Evolutionary conservation across 2,888 invertebrate genomes (phyloP), one percentile per base, ranked within the genome.

Genomic region (Spodoptera exigua): DNA sequence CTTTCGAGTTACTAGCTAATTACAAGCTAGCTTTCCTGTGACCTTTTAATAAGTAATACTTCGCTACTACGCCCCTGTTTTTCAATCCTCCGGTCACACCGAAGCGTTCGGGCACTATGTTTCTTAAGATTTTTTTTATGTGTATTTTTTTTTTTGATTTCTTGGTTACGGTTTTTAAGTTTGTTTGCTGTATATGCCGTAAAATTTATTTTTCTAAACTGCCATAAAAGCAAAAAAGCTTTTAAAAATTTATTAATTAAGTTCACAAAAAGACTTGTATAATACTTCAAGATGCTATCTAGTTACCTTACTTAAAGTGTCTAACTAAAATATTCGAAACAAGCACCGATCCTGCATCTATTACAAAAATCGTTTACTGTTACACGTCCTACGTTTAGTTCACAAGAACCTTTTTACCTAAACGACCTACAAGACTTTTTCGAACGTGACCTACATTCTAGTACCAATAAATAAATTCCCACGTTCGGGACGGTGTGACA

Each of bases 41-140:
- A 59, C 63, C 64, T 77, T 81, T 89, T 84, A 87, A 88, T 88
- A 88, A 86, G 80, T 87, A 87, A 88, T 84, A 81, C 74, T 79
- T 80, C 78, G 70, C 62, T 58, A 57, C 63, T 70, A 76, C 82
- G 81, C 81, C 83, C 74, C 79, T 76, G 70, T 64, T 66, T 69
- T 54, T 52, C 61, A 55, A 17, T 58, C 61, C 63, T 65, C 36
- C 9, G 14, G 60, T 84, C 47, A 85, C 85, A 87, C 83, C 79
- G 80, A 49, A 37, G 48, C 39, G 40, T n/a, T n/a, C n/a, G n/a
- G n/a, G n/a, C n/a, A n/a, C n/a, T n/a, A n/a, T n/a, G 47, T 44
- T 4, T 18, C 5, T 32, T 10, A 9, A 39, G 18, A 35, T 35
- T 4, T 45, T 10, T 17, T 16, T 40, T 59, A 27, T 27, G 21